Conservation (phyloP, 2,888 invertebrate genomes). For the Congeria kusceri region DNA sequence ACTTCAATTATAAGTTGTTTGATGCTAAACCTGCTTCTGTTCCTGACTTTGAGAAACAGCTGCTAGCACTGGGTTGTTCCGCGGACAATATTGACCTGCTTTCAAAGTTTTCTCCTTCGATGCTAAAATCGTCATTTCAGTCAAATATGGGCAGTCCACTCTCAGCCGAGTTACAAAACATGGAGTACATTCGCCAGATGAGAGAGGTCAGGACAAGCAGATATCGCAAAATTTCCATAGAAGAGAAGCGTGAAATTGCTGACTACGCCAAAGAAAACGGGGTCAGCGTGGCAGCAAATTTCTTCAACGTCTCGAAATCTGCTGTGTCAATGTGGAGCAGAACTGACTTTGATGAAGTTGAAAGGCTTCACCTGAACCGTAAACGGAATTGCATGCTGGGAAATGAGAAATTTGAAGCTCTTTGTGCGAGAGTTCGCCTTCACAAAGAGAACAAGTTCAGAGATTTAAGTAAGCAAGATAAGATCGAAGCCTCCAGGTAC, state of each 20-base stretch:
- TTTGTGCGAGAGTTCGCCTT: slow-evolving; percentile 37
- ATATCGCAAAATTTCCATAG: slow-evolving; percentile 55
- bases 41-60: slow-evolving; percentile 5
- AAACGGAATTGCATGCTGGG: slow-evolving; percentile 58
- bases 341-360: slow-evolving; percentile 46
- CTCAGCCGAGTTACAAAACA: slow-evolving; percentile 18
- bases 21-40: background rate
- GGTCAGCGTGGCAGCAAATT: slow-evolving; percentile 49
- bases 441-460: slow-evolving; percentile 55
- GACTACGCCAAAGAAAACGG: slow-evolving; percentile 51
- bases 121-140: background rate
- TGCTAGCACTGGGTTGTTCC: background rate
- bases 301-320: slow-evolving; percentile 58
- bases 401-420: slow-evolving; percentile 55
- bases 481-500: slow-evolving; percentile 55
- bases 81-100: slow-evolving; percentile 3
- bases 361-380: slow-evolving; percentile 29
- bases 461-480: slow-evolving; percentile 47
- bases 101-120: slow-evolving; percentile 1
- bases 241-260: slow-evolving; percentile 54
- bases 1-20: background rate
- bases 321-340: slow-evolving; percentile 63
- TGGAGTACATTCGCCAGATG: slow-evolving; percentile 50
- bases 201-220: slow-evolving; percentile 51
- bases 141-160: background rate